Evolutionary conservation across 1,140 invertebrate genomes (phyloP).

Genomic region (Hyles euphorbiae): DNA sequence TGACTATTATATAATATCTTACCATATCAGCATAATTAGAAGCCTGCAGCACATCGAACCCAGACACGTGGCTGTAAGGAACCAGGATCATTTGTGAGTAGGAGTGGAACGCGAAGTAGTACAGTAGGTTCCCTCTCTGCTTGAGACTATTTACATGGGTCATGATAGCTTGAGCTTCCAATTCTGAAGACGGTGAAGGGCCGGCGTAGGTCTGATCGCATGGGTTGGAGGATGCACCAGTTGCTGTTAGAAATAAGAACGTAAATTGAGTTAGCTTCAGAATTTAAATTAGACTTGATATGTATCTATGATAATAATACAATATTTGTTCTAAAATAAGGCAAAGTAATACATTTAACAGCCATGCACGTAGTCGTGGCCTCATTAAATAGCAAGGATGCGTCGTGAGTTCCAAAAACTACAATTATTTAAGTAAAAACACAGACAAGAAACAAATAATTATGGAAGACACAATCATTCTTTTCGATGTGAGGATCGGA

Average conservation of each 20-base stretch:
- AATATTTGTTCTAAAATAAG: too few relatives aligned
- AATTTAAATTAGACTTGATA: too few relatives aligned
- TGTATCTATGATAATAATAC: too few relatives aligned
- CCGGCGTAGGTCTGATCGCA: constrained; percentile 93
- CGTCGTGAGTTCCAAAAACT: too few relatives aligned
- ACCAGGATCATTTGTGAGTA: constrained; percentile 84
- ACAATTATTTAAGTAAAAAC: too few relatives aligned
- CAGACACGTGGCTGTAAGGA: constrained; percentile 81
- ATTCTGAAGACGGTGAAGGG: constrained; percentile 89
- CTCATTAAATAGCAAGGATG: too few relatives aligned
- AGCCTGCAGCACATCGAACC: constrained; percentile 60
- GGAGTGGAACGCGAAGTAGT: constrained; percentile 82
- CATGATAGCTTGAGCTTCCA: constrained; percentile 83
- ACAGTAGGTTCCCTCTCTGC: constrained; percentile 46
- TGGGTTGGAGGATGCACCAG: constrained; percentile 87
- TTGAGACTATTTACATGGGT: constrained; percentile 35
- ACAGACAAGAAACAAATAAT: too few relatives aligned
- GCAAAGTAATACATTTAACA: too few relatives aligned
- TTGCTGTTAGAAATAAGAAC: constrained; percentile 38
- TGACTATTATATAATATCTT: constrained; percentile 24
- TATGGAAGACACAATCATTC: too few relatives aligned
- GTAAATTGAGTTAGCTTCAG: too few relatives aligned
- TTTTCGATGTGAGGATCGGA: too few relatives aligned
- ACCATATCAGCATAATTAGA: constrained; percentile 80
- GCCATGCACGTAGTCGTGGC: too few relatives aligned